Base-by-base conservation (phyloP, 2,113 vertebrate species). In the Lasiurus borealis region DNA sequence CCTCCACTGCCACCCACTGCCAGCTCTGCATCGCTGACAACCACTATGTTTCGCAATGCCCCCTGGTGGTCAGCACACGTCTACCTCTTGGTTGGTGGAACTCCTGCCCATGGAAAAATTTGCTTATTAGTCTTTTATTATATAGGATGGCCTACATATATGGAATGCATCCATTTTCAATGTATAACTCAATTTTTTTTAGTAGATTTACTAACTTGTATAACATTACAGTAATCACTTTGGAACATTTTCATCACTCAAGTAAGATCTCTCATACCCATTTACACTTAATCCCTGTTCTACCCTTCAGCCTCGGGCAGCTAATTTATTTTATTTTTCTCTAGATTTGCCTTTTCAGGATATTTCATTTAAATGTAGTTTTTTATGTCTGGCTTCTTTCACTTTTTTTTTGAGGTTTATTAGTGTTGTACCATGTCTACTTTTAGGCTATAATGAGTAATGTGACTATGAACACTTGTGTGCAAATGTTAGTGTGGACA, bases 241-340 rank as follows among this genome's bases (percentile, higher is more conserved):
- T 44, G 80, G 91, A 85, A 54, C 11, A 87, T 87, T 81, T 88
- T 88, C 44, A 69, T 87, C 54, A 44, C 59, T 83, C 48, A 62
- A 75, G 3, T 36, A 84, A 95, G 44, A 76, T 91, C 29, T 29
- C n/a, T 66, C 3, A 7, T 31, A 78, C 40, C 16, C 46, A 69
- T 77, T 64, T 94, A 71, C 8, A 93, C 31, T 73, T 94, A 88
- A 94, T 59, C 40, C 18, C 40, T 82, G 4, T 69, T 48, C 23
- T 68, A 54, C 6, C 11, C 48, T 77, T 2, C 7, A 83, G 48
- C 3, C 19, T 31, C 3, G 34, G 36, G 15, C 69, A 66, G 50
- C 50, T 88, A 57, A 76, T 80, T 54, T 48, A 59, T n/a, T 91
- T 81, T 59, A 50, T 48, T 2, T 68, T 93, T 77, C 36, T 76